Conservation (phyloP, 2,888 invertebrate species). For the Pachymerium ferrugineum region DNA sequence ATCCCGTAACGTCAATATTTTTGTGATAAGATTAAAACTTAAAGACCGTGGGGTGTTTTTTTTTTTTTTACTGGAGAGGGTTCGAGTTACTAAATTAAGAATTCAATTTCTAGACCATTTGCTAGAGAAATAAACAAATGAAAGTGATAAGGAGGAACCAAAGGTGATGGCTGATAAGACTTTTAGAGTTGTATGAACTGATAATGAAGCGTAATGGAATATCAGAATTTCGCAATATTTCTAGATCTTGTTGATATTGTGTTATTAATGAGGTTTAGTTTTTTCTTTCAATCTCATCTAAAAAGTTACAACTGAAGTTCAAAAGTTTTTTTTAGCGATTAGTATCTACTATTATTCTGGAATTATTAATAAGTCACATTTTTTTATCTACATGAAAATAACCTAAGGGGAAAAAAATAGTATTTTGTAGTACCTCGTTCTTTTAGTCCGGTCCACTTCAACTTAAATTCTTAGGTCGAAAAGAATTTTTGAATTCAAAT, state of each 20-base stretch:
- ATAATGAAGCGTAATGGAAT: not conserved
- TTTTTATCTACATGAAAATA: not conserved
- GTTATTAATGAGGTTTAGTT: too few relatives aligned
- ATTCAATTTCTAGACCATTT: not conserved
- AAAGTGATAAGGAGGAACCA: not conserved
- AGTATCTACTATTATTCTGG: too few relatives aligned
- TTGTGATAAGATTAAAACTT: not conserved
- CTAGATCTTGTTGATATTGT: not conserved
- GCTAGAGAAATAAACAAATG: not conserved
- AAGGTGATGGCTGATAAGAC: not conserved
- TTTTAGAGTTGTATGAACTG: not conserved
- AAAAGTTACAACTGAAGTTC: too few relatives aligned
- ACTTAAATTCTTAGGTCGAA: too few relatives aligned
- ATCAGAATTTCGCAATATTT: not conserved
- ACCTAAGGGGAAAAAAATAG: not conserved
- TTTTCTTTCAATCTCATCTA: too few relatives aligned
- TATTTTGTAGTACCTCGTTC: too few relatives aligned
- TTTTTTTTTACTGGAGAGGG: not conserved
- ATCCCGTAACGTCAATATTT: slow-evolving; percentile 18
- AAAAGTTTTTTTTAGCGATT: too few relatives aligned
- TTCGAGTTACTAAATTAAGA: not conserved
- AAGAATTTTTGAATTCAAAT: not conserved
- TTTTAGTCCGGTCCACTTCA: too few relatives aligned
- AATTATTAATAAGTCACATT: too few relatives aligned
- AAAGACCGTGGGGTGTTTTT: not conserved